Evolutionary conservation across 1,140 invertebrate species (phyloP).

Genomic region (Zaprionus camerounensis): DNA sequence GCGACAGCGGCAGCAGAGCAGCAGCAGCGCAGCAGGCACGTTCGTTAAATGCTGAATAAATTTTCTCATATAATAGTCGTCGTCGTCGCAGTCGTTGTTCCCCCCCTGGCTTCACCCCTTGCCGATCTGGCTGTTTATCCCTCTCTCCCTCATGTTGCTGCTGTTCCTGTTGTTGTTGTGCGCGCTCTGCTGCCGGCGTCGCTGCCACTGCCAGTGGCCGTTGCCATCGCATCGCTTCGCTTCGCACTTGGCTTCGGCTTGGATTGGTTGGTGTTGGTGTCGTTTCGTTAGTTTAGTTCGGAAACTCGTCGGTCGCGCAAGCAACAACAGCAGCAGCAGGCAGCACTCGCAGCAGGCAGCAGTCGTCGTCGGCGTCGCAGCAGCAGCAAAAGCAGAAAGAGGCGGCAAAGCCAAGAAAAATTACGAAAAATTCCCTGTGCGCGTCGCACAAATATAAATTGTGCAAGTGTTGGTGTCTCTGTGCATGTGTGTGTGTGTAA

Average conservation of each 20-base stretch:
- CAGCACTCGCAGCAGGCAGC: conserved; percentile 27
- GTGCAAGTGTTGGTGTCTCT: conserved; percentile 6
- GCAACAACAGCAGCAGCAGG: conserved; percentile 44
- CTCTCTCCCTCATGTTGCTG: conserved; percentile 30
- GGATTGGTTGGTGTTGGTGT: conserved; percentile 66
- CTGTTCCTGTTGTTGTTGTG: conserved; percentile 42
- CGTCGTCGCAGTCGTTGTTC: conserved; percentile 40
- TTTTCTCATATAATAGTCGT: conserved; percentile 76
- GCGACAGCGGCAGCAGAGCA: conserved; percentile 18
- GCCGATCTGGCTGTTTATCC: conserved; percentile 8
- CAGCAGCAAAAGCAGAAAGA: conserved; percentile 28
- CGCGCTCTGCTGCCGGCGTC: conserved; percentile 50
- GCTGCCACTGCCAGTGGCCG: conserved; percentile 31
- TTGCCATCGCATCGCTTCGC: conserved; percentile 34
- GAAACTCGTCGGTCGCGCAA: conserved; percentile 83
- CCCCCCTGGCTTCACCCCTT: neutral
- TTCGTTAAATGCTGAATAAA: conserved; percentile 81
- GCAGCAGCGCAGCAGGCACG: conserved; percentile 44
- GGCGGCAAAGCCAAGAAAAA: conserved; percentile 53
- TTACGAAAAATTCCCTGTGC: conserved; percentile 45
- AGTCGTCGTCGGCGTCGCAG: conserved; percentile 25
- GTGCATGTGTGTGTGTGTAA: conserved; percentile 10
- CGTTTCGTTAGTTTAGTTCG: conserved; percentile 81
- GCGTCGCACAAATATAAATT: conserved; percentile 42
- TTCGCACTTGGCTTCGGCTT: conserved; percentile 67